Evolutionary conservation across 2,888 invertebrate species (phyloP).

Genomic region (Anthrax anthrax): DNA sequence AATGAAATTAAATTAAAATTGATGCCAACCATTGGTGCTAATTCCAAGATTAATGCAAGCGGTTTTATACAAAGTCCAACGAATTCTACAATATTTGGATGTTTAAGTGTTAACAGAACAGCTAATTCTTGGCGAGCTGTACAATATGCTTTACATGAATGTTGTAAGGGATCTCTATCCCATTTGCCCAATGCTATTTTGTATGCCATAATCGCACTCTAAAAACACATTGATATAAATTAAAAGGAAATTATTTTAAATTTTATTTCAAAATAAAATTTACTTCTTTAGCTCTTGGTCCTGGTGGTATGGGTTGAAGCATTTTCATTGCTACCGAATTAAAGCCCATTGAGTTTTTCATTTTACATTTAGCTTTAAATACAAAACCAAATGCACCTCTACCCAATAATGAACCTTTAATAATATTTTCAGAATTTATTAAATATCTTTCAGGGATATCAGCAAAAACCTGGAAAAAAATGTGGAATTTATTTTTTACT

Average conservation of each 20-base stretch:
- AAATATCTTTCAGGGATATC: slow-evolving; percentile 73
- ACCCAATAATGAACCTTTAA: slow-evolving; percentile 62
- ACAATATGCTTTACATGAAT: slow-evolving; percentile 91
- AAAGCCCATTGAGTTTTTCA: slow-evolving; percentile 40
- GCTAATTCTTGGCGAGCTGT: slow-evolving; percentile 89
- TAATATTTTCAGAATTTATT: slow-evolving; percentile 69
- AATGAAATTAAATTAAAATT: not conserved
- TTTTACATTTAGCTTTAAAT: slow-evolving; percentile 61
- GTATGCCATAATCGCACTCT: slow-evolving; percentile 34
- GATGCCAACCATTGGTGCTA: slow-evolving; percentile 60
- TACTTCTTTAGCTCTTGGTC: slow-evolving; percentile 31
- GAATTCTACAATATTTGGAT: slow-evolving; percentile 84
- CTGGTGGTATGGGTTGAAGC: slow-evolving; percentile 86
- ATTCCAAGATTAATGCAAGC: slow-evolving; percentile 70
- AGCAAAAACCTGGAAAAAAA: slow-evolving; percentile 50
- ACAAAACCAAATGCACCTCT: slow-evolving; percentile 99
- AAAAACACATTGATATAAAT: not conserved
- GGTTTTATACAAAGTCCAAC: slow-evolving; percentile 83
- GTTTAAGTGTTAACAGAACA: slow-evolving; percentile 69
- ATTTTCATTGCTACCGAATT: slow-evolving; percentile 86
- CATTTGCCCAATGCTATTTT: slow-evolving; percentile 71
- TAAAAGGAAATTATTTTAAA: not conserved
- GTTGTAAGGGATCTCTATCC: slow-evolving; percentile 84
- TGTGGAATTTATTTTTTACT: too few species aligned
- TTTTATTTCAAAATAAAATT: slow-evolving; percentile 3